Conservation (phyloP, 2,888 invertebrate genomes). For the Zygaena filipendulae region DNA sequence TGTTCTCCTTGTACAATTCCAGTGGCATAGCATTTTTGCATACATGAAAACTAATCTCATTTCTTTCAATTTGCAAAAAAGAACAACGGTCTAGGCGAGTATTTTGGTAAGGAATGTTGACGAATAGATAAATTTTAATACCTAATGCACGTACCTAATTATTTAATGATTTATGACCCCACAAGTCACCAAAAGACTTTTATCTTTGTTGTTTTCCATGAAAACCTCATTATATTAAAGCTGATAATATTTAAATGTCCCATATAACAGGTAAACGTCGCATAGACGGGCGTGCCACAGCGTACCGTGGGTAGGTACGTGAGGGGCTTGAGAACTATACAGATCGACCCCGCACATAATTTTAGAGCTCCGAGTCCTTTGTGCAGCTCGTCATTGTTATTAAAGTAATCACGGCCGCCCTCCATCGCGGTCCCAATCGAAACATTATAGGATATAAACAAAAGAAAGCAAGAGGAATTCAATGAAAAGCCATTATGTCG, state of each 20-base stretch:
- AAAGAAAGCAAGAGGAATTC: constrained; percentile 64
- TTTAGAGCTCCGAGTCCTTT: constrained; percentile 56
- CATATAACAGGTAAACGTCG: constrained; percentile 44
- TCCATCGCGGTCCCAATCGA: constrained; percentile 63
- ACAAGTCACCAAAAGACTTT: too few species aligned
- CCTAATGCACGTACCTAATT: too few species aligned
- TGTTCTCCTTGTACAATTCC: too few species aligned
- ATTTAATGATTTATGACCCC: too few species aligned
- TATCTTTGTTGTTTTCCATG: constrained; percentile 39
- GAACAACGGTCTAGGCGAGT: too few species aligned
- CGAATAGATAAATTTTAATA: too few species aligned
- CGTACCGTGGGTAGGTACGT: constrained; percentile 30
- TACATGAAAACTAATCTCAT: too few species aligned
- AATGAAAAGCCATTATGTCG: constrained; percentile 67
- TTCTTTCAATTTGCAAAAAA: too few species aligned
- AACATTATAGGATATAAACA: constrained; percentile 68
- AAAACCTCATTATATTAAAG: constrained; percentile 52
- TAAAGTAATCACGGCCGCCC: constrained; percentile 64
- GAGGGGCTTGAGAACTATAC: constrained; percentile 56
- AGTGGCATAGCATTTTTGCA: too few species aligned
- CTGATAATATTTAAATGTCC: constrained; percentile 55
- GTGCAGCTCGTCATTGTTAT: constrained; percentile 61
- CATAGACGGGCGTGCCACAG: constrained; percentile 28
- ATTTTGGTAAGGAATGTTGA: too few species aligned
- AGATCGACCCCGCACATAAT: constrained; percentile 56